Percentiles rank a stretch among this genome's conserved stretches.
Conservation (phyloP, 2,888 invertebrate species). For the Esperia sulphurella region DNA sequence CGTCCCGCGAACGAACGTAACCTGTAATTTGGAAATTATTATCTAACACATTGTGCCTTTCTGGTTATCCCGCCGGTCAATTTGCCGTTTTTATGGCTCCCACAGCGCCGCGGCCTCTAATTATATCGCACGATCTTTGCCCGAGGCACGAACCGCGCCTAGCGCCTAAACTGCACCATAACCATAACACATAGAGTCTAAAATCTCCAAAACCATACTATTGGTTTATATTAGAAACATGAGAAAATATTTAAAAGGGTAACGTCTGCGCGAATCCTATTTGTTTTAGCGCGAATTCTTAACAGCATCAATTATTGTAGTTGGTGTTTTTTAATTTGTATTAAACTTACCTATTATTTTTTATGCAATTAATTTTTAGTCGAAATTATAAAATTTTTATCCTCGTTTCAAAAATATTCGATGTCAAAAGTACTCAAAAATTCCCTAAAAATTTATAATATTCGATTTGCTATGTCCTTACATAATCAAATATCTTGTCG, state of each 20-base stretch:
- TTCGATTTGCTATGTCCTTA: no score
- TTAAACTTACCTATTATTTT: no score
- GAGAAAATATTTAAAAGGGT: conserved; percentile 66
- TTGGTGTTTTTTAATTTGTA: no score
- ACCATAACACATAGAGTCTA: conserved; percentile 23
- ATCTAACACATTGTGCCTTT: conserved; percentile 80
- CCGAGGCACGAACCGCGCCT: conserved; percentile 45
- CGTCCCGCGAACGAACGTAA: conserved; percentile 73
- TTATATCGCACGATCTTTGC: conserved; percentile 76
- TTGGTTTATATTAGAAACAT: conserved; percentile 56
- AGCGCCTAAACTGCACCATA: conserved; percentile 26
- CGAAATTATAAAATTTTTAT: no score
- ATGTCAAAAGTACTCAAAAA: no score
- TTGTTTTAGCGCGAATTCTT: conserved; percentile 66
- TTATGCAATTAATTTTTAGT: no score
- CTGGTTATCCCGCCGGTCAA: conserved; percentile 80
- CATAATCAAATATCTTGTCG: no score
- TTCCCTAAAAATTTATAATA: no score
- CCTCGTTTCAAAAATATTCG: no score
- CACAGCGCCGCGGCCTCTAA: conserved; percentile 77
- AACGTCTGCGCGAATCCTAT: conserved; percentile 70
- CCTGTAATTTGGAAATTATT: conserved; percentile 80
- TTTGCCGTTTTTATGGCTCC: conserved; percentile 79
- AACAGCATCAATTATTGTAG: conserved; percentile 35
- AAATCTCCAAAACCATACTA: conserved; percentile 17